Base-by-base conservation (phyloP, 2,113 vertebrate genomes). In the Patagioenas fasciata region DNA sequence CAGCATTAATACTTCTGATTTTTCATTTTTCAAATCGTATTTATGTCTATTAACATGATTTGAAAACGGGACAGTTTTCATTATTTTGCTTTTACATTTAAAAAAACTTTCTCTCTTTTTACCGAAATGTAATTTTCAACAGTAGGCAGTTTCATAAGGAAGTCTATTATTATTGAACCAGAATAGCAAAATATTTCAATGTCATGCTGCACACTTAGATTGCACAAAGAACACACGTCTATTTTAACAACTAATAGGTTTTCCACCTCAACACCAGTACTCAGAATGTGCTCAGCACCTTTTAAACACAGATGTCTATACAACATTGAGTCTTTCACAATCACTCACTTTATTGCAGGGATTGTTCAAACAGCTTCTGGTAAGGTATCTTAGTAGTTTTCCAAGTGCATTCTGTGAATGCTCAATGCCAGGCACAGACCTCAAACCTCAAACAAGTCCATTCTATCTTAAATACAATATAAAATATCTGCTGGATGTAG, bases 261-360 rank as follows among this genome's bases (percentile, higher is more conserved):
- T 48, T 84, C 25, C 24, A 51, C 14, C 15, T 62, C 23, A 66
- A 67, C 19, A 73, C 34, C 9, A 66, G 18, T 5, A 56, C 8
- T 38, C 7, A 28, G 18, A 61, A 73, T 3, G 8, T 10, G 40
- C 12, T 19, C 47, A 3, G 16, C 44, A 73, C 13, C 15, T 88
- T 53, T 69, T 18, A 50, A 38, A 86, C 57, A 80, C 0, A 1
- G 53, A 75, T 82, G 51, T 10, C 5, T 32, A 75, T 2, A 9
- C 61, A 61, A 3, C 5, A 78, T 1, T 0, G 0, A n/a, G 14
- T n/a, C 6, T 36, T 80, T 69, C n/a, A 61, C 34, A 53, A 9
- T 28, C 34, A 19, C 11, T 28, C 8, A 40, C 34, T 89, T 62
- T n/a, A 72, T 17, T 57, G 0, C 11, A 81, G 34, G 14, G 18